A percentile compares a stretch with the other conserved stretches of the same genome.
phyloP scores from a whole-genome alignment of 2,797 vertebrate genomes.

The Lutjanus argentimaculatus region DNA sequence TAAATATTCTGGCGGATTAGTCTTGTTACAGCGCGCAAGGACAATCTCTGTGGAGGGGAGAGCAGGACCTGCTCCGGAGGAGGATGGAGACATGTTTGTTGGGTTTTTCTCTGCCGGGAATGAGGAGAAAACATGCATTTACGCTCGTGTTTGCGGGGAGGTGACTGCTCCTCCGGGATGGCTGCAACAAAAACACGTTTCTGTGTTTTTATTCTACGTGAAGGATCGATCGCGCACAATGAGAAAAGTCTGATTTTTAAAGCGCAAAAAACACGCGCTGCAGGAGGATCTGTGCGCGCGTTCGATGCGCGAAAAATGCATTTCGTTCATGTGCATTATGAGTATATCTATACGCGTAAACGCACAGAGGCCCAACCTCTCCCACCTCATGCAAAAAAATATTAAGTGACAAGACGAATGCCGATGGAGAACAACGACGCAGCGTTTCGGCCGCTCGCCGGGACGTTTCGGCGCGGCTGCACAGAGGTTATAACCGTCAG shows the following conservation, averaged over 20 bases:
- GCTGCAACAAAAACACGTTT: constrained; percentile 62
- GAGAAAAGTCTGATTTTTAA: background rate
- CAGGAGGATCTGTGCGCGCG: background rate
- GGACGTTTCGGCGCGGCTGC: background rate
- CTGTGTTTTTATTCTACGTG: constrained; percentile 10
- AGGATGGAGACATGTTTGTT: constrained; percentile 54
- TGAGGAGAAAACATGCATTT: constrained; percentile 25
- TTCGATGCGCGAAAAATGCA: background rate
- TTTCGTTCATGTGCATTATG: constrained; percentile 23
- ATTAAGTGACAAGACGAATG: constrained; percentile 69
- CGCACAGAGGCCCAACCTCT: constrained; percentile 81
- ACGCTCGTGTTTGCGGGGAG: constrained; percentile 15
- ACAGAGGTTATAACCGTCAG: background rate
- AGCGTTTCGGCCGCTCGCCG: background rate
- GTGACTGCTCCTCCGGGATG: background rate
- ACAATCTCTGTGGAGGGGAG: constrained; percentile 4
- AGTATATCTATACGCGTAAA: constrained; percentile 49
- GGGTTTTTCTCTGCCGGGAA: background rate
- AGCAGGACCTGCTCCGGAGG: constrained; percentile 49
- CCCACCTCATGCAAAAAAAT: constrained; percentile 69
- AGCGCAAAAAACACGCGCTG: background rate
- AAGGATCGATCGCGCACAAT: constrained; percentile 21
- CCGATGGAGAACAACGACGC: constrained; percentile 71
- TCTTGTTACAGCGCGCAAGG: constrained; percentile 26
- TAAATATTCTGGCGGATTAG: constrained; percentile 68